These are phyloP conservation scores for Microtus ochrogaster DNA, from an alignment of 2,113 vertebrate genomes.

Conservation along the genomic window DNA sequence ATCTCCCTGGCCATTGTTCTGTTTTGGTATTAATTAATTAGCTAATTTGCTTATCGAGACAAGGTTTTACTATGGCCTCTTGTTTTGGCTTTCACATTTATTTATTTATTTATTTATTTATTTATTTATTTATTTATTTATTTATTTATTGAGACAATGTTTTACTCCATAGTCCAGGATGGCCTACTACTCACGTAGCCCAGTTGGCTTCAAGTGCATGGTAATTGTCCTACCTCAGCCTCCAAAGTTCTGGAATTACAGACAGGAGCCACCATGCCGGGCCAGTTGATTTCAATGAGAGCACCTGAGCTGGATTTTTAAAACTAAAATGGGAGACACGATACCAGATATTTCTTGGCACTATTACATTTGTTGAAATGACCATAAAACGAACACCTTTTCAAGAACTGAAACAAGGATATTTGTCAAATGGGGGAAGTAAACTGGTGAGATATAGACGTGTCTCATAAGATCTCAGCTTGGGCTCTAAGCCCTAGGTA, in stretches of 20 bases:
- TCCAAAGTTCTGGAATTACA: neutral
- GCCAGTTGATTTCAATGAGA: neutral
- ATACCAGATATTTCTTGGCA: neutral
- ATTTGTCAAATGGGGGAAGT: neutral
- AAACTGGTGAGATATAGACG: neutral
- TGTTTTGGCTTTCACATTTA: neutral
- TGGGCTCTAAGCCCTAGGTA: neutral
- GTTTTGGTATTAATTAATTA: neutral
- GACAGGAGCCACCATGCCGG: too few relatives aligned
- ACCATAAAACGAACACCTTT: neutral
- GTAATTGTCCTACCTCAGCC: neutral
- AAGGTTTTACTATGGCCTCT: neutral
- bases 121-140: neutral
- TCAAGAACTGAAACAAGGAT: neutral
- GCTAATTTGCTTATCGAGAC: neutral
- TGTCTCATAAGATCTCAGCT: neutral
- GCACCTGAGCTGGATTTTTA: neutral
- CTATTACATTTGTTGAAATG: neutral
- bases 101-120: neutral
- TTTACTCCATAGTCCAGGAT: neutral
- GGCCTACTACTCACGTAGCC: neutral
- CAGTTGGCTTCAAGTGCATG: neutral
- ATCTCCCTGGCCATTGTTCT: neutral
- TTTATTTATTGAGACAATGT: neutral
- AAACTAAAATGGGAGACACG: neutral